Base-by-base conservation (phyloP, 1,140 invertebrate species). In the Caenorhabditis inopinata region DNA sequence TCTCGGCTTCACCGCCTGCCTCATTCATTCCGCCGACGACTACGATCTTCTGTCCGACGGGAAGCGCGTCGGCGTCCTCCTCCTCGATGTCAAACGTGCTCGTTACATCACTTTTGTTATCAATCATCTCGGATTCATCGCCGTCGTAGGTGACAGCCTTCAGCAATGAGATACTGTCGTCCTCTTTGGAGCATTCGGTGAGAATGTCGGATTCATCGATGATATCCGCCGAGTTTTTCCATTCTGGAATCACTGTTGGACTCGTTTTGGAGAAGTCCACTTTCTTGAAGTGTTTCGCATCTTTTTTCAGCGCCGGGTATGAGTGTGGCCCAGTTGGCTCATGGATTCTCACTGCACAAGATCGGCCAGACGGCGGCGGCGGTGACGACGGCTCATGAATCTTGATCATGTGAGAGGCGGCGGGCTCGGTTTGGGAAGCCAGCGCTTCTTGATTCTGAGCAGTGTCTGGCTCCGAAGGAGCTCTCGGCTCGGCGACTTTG, bases 261-360 rank as follows among this genome's bases (percentile, higher is more conserved):
- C 27, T 21, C 11, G 35, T 32, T 51, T 81, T 81, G 12, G 74
- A 77, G 29, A 81, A 76, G 45, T 81, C 96, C n/a, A 81, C 80
- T 48, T 74, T 79, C 16, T 75, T 79, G n/a, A 79, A 58, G 3
- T 51, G 78, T n/a, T 79, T 79, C 0, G 73, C n/a, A 9, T 51
- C 27, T 14, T 49, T 53, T 38, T 74, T 68, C 6, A 38, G 11
- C 6, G 21, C 14, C 27, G 18, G 14, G 23, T 12, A 46, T 18
- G 74, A 25, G 21, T 25, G 14, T 73, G 62, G 16, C n/a, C 49
- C 49, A 38, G 29, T 76, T 25, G 47, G 47, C n/a, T 62, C 74
- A 27, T 47, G 42, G 18, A 48, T 49, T 32, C 18, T 25, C 1
- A 76, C 25, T 1, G 18, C 49, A 11, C 25, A 7, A 53, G n/a